These are phyloP conservation scores for Oasisia sp. DNA, from an alignment of 2,888 invertebrate species.

Conservation along the genomic window DNA sequence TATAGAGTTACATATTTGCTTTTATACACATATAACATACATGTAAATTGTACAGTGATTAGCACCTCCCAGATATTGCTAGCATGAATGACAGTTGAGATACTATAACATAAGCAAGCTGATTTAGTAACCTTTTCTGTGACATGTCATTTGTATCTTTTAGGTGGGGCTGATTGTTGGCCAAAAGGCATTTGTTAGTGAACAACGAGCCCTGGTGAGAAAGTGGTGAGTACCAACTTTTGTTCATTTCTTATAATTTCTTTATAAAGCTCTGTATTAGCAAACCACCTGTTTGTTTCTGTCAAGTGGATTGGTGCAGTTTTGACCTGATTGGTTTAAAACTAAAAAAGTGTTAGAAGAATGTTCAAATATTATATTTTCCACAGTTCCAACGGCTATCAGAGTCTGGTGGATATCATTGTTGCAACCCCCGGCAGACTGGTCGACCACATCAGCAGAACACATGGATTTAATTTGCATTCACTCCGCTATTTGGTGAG, in stretches of 20 bases:
- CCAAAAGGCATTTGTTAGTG: conserved; percentile 69
- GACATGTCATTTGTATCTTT: conserved; percentile 8
- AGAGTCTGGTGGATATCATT: conserved; percentile 77
- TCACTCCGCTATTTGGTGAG: conserved; percentile 56
- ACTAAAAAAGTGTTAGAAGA: background rate
- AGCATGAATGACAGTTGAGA: too few species aligned
- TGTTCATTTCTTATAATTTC: background rate
- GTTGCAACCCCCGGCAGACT: conserved; percentile 93
- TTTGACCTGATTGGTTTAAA: background rate
- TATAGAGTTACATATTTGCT: too few species aligned
- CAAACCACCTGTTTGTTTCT: background rate
- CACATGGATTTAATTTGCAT: conserved; percentile 68
- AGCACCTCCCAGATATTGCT: too few species aligned
- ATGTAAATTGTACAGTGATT: too few species aligned
- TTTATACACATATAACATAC: too few species aligned
- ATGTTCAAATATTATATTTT: background rate
- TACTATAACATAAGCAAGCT: background rate
- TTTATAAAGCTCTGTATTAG: background rate
- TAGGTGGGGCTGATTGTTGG: conserved; percentile 75
- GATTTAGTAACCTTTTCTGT: background rate
- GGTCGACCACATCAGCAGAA: conserved; percentile 88
- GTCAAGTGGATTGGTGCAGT: background rate
- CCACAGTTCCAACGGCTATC: conserved; percentile 47
- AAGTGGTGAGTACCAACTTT: conserved; percentile 50
- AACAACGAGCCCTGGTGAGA: conserved; percentile 59